Evolutionary conservation across 2,888 invertebrate species (phyloP).

Genomic region (Athripsodes cinereus): DNA sequence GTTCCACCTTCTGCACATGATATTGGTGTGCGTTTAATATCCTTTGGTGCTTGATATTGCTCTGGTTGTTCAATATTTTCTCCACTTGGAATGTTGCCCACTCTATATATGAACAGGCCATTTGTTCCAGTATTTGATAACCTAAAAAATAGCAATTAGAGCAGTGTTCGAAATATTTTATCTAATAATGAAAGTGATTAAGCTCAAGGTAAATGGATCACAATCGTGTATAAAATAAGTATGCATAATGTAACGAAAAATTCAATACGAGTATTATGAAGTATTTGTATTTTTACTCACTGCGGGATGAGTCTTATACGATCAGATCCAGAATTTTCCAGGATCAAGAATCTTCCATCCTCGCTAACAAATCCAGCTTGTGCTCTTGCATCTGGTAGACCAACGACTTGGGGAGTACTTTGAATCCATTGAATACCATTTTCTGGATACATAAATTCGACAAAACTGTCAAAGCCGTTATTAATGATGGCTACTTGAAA

Average conservation of each 20-base stretch:
- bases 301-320: slow-evolving; percentile 73
- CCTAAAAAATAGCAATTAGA: no score
- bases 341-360: slow-evolving; percentile 66
- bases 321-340: slow-evolving; percentile 89
- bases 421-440: slow-evolving; percentile 90
- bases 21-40: slow-evolving; percentile 25
- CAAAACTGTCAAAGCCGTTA: slow-evolving; percentile 76
- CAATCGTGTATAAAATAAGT: background rate
- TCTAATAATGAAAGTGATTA: background rate
- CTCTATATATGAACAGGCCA: slow-evolving; percentile 81
- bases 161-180: no score
- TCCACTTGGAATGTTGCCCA: slow-evolving; percentile 62
- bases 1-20: slow-evolving; percentile 60
- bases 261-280: background rate
- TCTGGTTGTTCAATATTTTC: slow-evolving; percentile 61
- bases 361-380: slow-evolving; percentile 89
- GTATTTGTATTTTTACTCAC: slow-evolving; percentile 46
- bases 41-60: slow-evolving; percentile 42
- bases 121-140: slow-evolving; percentile 80
- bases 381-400: slow-evolving; percentile 81
- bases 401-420: slow-evolving; percentile 67
- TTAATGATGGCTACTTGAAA: slow-evolving; percentile 68
- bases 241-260: background rate
- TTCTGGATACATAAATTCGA: slow-evolving; percentile 80
- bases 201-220: background rate